Evolutionary conservation across 2,888 invertebrate species (phyloP), one percentile per base, ranked within the genome.

Genomic region (Thecocarcelia acutangulata): DNA sequence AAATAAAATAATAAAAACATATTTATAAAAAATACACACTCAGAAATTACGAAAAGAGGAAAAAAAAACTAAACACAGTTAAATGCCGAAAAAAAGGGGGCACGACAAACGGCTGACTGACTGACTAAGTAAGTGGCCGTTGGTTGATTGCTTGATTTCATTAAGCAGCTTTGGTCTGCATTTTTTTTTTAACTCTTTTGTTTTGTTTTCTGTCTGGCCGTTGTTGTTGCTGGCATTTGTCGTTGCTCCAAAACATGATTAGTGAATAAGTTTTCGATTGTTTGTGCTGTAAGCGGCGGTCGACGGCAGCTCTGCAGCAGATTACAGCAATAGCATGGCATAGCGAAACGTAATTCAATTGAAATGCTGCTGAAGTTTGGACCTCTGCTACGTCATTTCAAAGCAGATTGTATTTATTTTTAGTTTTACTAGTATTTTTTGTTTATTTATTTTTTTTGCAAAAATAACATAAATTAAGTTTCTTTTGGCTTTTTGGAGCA

Each of bases 391-490:
- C 74, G 76, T 83, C 46, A 75, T 61, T 80, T 82, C 66, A 52
- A 68, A 80, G 79, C 66, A 19, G 54, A 59, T 56, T 77, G 56
- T 44, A 8, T 40, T 33, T 56, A 11, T 21, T 17, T 24, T 11
- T 50, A 21, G 3, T 12, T 5, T 50, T 50, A 46, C 46, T 12
- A 52, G 56, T 6, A 13, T 44, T 24, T 17, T 66, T 40, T 17
- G 52, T 68, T 68, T 17, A 40, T 42, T 72, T 59, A 13, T 52
- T 58, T 54, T 70, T 54, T 76, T 74, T 70, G 54, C 58, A 78
- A 52, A 82, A 77, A 33, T 8, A 33, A 74, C 52, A 78, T 78
- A 70, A 66, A 74, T 76, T 78, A 59, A 64, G 77, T 81, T 82
- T 74, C 78, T 74, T 74, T 78, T 75, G 12, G 19, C n/a, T 61